phyloP scores from a whole-genome alignment of 2,113 vertebrate species.

The Pygoscelis adeliae region DNA sequence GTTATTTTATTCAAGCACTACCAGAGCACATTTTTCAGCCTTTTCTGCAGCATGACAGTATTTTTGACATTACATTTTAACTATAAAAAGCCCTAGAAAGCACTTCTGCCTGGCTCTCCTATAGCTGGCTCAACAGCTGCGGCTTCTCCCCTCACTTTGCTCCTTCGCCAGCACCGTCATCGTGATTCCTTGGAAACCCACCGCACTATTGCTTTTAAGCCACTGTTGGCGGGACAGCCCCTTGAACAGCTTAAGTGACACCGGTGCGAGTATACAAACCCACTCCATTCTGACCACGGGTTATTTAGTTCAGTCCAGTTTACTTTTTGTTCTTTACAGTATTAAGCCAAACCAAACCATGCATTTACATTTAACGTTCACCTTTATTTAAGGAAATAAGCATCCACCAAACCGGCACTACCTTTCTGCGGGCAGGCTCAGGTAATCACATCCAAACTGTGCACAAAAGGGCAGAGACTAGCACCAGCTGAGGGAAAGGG shows the following conservation, averaged over 20 bases:
- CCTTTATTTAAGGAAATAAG: neutral
- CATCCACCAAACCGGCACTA: accelerated
- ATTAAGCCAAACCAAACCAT: accelerated
- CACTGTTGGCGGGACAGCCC: accelerated
- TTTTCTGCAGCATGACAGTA: neutral
- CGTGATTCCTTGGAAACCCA: neutral
- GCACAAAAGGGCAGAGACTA: accelerated
- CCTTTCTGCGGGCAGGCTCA: neutral
- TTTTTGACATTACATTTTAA: neutral
- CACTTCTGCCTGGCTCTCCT: neutral
- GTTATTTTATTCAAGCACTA: neutral
- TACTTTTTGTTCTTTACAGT: too few species aligned
- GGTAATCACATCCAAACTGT: accelerated
- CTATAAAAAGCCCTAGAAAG: neutral
- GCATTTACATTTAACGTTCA: accelerated
- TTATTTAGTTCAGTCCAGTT: neutral
- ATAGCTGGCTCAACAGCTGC: neutral
- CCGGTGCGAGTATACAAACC: accelerated
- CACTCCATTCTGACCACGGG: accelerated
- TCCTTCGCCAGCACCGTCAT: neutral
- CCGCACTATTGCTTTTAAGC: accelerated
- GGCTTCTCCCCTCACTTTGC: neutral
- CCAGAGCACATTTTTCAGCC: neutral
- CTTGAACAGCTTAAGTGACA: accelerated
- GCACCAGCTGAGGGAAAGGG: accelerated